phyloP scores from a whole-genome alignment of 2,888 invertebrate genomes.

The Brachycybe producta region DNA sequence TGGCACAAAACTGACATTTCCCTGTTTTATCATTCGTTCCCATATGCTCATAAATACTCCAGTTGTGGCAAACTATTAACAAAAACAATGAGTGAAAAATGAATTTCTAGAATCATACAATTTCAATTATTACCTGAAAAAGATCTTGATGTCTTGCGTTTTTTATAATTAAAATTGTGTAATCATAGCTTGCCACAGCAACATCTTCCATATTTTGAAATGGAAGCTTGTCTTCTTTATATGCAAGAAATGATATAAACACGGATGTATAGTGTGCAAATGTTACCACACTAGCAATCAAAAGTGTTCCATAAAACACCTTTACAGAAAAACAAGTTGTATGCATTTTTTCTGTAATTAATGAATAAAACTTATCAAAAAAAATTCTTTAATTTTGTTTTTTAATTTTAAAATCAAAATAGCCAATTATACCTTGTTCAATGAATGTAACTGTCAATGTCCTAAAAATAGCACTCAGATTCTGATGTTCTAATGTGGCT shows the following conservation, averaged over 20 bases:
- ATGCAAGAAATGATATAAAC: constrained; percentile 14
- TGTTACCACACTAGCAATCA: constrained; percentile 1
- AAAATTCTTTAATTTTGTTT: too few relatives aligned
- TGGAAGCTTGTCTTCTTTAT: constrained; percentile 15
- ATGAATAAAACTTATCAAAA: too few relatives aligned
- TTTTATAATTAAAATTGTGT: constrained; percentile 2
- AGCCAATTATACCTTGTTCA: constrained; percentile 18
- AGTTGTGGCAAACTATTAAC: too few relatives aligned
- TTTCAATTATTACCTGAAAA: constrained; percentile 13
- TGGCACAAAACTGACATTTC: too few relatives aligned
- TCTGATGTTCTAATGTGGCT: too few relatives aligned
- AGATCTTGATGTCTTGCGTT: constrained; percentile 15
- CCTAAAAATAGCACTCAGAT: constrained; percentile 1
- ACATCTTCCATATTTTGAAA: constrained; percentile 14
- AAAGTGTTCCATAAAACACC: constrained; percentile 11
- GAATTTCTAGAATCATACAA: too few relatives aligned
- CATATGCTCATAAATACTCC: too few relatives aligned
- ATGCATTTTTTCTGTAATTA: too few relatives aligned
- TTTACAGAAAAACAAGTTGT: constrained; percentile 9
- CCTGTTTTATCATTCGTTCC: too few relatives aligned
- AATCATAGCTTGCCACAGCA: constrained; percentile 7
- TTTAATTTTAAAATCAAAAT: too few relatives aligned
- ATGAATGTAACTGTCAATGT: constrained; percentile 11
- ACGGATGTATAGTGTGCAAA: constrained; percentile 14
- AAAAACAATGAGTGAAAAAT: too few relatives aligned